Evolutionary conservation across 2,888 invertebrate species (phyloP).

Genomic region (Chydorus sphaericus): DNA sequence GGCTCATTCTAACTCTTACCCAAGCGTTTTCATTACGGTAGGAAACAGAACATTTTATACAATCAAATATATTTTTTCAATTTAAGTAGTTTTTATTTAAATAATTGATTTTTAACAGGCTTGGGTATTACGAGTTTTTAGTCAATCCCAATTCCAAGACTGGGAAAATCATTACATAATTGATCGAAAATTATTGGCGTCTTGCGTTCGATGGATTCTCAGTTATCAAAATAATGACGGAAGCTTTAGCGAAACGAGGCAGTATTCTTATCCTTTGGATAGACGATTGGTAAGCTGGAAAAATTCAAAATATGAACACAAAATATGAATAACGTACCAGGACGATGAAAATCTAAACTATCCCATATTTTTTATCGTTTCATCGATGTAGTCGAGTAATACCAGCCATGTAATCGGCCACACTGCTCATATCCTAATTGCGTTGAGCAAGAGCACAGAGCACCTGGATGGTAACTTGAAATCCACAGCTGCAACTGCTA

Average conservation of each 20-base stretch:
- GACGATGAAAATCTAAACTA: no score
- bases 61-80: no score
- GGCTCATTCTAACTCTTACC: constrained; percentile 28
- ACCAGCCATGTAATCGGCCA: constrained; percentile 27
- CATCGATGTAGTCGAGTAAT: background rate
- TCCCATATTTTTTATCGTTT: background rate
- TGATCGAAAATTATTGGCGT: constrained; percentile 31
- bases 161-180: constrained; percentile 40
- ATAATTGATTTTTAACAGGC: constrained; percentile 35
- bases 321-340: no score
- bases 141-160: constrained; percentile 36
- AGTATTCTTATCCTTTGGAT: constrained; percentile 8
- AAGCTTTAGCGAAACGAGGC: constrained; percentile 23
- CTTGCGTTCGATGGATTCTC: constrained; percentile 27
- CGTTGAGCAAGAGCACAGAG: constrained; percentile 28
- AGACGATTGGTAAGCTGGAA: background rate
- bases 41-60: constrained; percentile 20
- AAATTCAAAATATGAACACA: no score
- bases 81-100: background rate
- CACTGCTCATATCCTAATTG: constrained; percentile 38
- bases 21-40: constrained; percentile 29
- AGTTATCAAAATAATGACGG: constrained; percentile 26
- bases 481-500: constrained; percentile 24
- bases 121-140: constrained; percentile 34
- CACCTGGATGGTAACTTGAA: constrained; percentile 27